Percentiles rank a stretch among this genome's conserved stretches.
These are phyloP conservation scores for Aphelocoma californica DNA, from an alignment of 2,797 vertebrate genomes.

Conservation along the genomic window DNA sequence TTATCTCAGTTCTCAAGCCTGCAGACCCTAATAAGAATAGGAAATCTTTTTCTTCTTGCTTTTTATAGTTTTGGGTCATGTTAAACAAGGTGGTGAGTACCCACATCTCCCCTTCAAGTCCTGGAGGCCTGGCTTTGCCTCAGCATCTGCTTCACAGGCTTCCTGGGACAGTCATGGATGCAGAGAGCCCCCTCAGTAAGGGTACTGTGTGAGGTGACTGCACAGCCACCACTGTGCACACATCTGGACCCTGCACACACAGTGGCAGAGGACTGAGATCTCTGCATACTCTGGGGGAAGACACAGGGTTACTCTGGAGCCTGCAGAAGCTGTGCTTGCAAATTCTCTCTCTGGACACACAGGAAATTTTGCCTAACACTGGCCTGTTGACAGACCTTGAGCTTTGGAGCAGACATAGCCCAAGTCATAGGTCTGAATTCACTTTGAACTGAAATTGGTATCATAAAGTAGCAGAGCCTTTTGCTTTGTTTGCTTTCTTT, in stretches of 20 bases:
- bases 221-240: not conserved
- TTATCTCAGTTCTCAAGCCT: not conserved
- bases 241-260: not conserved
- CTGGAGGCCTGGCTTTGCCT: not conserved
- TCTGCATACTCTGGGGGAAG: not conserved
- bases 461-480: constrained; percentile 15
- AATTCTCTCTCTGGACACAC: not conserved
- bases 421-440: not conserved
- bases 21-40: not conserved
- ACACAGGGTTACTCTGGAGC: rapidly evolving
- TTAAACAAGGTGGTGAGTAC: not conserved
- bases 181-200: not conserved
- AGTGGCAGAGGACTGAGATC: not conserved
- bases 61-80: not conserved
- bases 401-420: not conserved
- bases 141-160: not conserved
- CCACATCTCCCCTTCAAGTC: not conserved
- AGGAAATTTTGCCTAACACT: not conserved
- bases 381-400: not conserved
- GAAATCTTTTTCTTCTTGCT: not conserved
- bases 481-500: constrained; percentile 51
- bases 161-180: rapidly evolving
- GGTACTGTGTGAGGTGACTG: not conserved
- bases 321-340: not conserved
- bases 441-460: not conserved